A percentile compares a stretch with the other conserved stretches of the same genome.
Conservation (phyloP, 2,797 vertebrate genomes). For the Nannoperca australis region DNA sequence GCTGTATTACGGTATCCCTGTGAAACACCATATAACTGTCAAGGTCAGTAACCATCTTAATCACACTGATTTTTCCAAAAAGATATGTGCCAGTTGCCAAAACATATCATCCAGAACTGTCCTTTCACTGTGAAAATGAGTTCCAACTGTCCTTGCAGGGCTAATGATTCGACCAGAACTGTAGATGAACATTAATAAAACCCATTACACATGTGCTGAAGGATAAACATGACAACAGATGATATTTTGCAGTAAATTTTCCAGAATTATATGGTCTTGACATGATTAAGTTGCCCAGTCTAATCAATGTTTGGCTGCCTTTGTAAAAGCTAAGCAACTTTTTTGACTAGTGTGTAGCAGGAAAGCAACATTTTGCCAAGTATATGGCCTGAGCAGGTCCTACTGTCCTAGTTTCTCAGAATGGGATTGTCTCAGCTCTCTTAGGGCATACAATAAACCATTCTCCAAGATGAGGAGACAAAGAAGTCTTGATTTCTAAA, state of each 20-base stretch:
- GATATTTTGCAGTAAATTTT: constrained; percentile 42
- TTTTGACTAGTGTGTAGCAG: constrained; percentile 16
- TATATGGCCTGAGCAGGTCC: constrained; percentile 7
- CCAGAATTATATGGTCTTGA: constrained; percentile 30
- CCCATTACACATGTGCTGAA: constrained; percentile 34
- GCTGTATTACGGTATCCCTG: constrained; percentile 67
- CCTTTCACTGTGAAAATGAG: constrained; percentile 54
- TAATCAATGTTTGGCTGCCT: constrained; percentile 26
- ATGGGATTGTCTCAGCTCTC: constrained; percentile 24
- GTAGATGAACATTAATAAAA: constrained; percentile 39
- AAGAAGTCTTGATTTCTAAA: constrained; percentile 68
- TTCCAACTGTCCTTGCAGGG: constrained; percentile 57
- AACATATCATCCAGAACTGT: constrained; percentile 63
- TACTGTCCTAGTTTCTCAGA: constrained; percentile 15
- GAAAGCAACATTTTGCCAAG: constrained; percentile 25
- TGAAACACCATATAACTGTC: constrained; percentile 80
- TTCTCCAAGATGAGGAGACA: constrained; percentile 43
- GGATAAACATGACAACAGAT: constrained; percentile 60
- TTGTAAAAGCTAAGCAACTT: constrained; percentile 12
- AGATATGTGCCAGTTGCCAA: constrained; percentile 57
- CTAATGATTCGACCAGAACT: constrained; percentile 40
- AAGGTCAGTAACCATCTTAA: constrained; percentile 70
- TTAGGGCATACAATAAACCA: constrained; percentile 31
- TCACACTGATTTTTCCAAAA: constrained; percentile 60
- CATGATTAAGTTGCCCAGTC: constrained; percentile 23